Base-by-base conservation (phyloP, 2,888 invertebrate species). In the Apomyelois bistriatella region DNA sequence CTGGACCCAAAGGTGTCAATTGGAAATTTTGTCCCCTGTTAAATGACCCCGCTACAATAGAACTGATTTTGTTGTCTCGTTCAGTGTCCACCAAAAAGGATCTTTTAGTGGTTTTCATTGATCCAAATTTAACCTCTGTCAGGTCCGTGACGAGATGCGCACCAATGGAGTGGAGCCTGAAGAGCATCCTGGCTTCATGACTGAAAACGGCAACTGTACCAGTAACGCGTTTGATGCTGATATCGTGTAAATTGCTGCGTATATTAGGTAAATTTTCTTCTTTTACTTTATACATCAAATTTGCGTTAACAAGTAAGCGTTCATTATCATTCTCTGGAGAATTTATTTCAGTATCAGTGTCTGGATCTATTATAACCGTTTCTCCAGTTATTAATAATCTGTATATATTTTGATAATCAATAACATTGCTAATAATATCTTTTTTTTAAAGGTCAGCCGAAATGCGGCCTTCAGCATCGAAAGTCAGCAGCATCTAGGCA, bases 91-190 rank as follows among this genome's bases (percentile, higher is more conserved):
- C 2, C 22, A 22, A 5, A 5, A 22, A 3, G 22, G 5, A 22
- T 5, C 22, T 22, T 22, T 22, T 3, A 22, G 22, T 22, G 22
- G 8, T n/a, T 15, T 40, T 13, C 5, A 48, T 30, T 30, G 49
- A 13, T 1, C 22, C 5, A 2, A 22, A 3, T 22, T 22, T 22
- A 22, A n/a, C n/a, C 22, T 50, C 46, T 61, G 40, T 2, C 74
- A 92, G 91, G 89, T 93, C 40, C 91, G 93, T 32, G 93, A 93
- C 64, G 92, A 93, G 56, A 90, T 93, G 92, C 89, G 91, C 52
- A 91, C 91, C 37, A 92, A 91, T 49, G 93, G 93, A 3, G 87
- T 91, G 42, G 91, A 91, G 60, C 93, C 93, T 6, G 93, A 93
- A 64, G 93, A 92, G 61, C 91, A 92, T 62, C 89, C 92, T 0